A percentile compares a stretch with the other conserved stretches of the same genome.
Conservation (phyloP, 2,797 vertebrate species). For the Megalops cyprinoides region DNA sequence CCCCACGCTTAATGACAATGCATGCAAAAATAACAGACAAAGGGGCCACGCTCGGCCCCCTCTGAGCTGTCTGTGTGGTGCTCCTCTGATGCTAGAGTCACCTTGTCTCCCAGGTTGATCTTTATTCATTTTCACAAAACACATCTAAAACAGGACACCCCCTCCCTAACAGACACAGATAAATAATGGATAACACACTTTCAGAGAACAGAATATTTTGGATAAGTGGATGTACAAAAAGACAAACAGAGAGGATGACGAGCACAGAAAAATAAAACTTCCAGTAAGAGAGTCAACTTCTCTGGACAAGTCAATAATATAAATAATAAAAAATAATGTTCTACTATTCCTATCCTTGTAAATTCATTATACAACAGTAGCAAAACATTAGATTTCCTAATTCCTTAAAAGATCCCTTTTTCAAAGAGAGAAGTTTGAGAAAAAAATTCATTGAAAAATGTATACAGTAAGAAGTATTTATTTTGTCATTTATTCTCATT, state of each 20-base stretch:
- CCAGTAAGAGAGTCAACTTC: neutral
- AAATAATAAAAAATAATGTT: too few relatives aligned
- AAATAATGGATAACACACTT: slow-evolving; percentile 35
- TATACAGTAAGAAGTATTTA: too few relatives aligned
- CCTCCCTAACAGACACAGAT: slow-evolving; percentile 23
- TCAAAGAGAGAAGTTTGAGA: too few relatives aligned
- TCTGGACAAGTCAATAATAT: too few relatives aligned
- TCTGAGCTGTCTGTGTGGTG: slow-evolving; percentile 41
- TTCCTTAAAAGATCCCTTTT: too few relatives aligned
- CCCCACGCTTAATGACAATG: slow-evolving; percentile 37
- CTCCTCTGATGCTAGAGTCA: slow-evolving; percentile 45
- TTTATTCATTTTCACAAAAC: slow-evolving; percentile 45
- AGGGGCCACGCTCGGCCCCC: slow-evolving; percentile 37
- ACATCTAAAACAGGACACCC: slow-evolving; percentile 32
- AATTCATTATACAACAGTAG: too few relatives aligned
- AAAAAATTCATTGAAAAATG: too few relatives aligned
- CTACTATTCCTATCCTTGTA: too few relatives aligned
- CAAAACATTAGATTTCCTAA: too few relatives aligned
- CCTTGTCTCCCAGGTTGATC: slow-evolving; percentile 32
- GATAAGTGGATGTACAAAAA: slow-evolving; percentile 28
- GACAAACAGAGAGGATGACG: slow-evolving; percentile 25
- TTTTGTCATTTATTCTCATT: too few relatives aligned
- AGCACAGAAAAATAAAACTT: slow-evolving; percentile 20
- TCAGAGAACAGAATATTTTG: slow-evolving; percentile 31
- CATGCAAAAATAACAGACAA: slow-evolving; percentile 44